Conservation (phyloP, 92 coral and sea anemone species). For the Isaurus tuberculatus region DNA sequence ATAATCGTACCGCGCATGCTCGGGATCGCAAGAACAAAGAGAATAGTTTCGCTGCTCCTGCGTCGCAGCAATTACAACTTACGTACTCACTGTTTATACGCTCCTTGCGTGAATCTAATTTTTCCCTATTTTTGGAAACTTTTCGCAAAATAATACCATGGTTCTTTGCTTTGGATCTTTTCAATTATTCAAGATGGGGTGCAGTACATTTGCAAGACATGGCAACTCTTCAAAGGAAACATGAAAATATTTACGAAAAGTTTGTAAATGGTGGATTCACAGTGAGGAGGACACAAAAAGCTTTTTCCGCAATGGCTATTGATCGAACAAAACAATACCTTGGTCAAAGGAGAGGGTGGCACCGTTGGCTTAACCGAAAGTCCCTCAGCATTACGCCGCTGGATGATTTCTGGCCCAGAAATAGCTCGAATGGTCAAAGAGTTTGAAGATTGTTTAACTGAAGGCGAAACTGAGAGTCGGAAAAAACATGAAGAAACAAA, state of each 20-base stretch:
- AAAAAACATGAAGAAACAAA: slow-evolving; percentile 48
- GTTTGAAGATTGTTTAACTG: slow-evolving; percentile 47
- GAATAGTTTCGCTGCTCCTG: too few species aligned
- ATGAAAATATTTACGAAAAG: background rate
- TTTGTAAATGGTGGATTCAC: slow-evolving; percentile 11
- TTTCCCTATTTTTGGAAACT: slow-evolving; percentile 15
- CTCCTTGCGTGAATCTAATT: slow-evolving; percentile 6
- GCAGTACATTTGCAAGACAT: slow-evolving; percentile 56
- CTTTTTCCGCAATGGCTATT: slow-evolving; percentile 46
- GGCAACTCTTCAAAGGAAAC: slow-evolving; percentile 32
- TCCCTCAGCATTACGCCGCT: slow-evolving; percentile 56
- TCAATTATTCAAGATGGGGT: slow-evolving; percentile 43
- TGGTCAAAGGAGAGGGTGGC: slow-evolving; percentile 57
- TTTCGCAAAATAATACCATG: slow-evolving; percentile 48
- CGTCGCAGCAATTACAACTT: slow-evolving; percentile 55
- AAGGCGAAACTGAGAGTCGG: slow-evolving; percentile 10
- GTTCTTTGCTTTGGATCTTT: slow-evolving; percentile 62
- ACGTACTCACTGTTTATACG: slow-evolving; percentile 31
- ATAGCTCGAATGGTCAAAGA: slow-evolving; percentile 42
- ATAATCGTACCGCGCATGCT: too few species aligned
- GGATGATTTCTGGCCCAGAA: slow-evolving; percentile 47
- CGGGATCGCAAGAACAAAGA: too few species aligned
- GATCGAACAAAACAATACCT: slow-evolving; percentile 51
- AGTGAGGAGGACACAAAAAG: slow-evolving; percentile 5
- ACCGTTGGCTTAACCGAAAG: slow-evolving; percentile 54